Percentiles rank a stretch among this genome's conserved stretches.
These are phyloP conservation scores for Dasyprocta punctata DNA, from an alignment of 2,113 vertebrate genomes.

Conservation along the genomic window DNA sequence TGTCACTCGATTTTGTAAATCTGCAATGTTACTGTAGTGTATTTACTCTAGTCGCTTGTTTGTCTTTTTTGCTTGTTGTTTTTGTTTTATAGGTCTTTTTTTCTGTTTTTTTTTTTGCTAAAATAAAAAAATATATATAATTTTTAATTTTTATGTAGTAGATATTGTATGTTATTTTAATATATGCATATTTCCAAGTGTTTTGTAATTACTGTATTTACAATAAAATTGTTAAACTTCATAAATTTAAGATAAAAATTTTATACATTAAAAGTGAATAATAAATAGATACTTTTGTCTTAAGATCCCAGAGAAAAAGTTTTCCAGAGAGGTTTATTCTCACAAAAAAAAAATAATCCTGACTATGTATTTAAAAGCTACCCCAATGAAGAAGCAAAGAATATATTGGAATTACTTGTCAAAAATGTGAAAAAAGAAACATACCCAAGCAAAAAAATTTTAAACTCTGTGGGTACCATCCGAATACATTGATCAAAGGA, in stretches of 20 bases:
- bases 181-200: neutral
- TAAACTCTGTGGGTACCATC: neutral
- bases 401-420: neutral
- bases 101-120: too few species aligned
- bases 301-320: neutral
- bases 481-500: neutral
- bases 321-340: neutral
- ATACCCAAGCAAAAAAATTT: neutral
- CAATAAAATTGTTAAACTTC: neutral
- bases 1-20: too few species aligned
- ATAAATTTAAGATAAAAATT: neutral
- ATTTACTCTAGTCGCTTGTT: too few species aligned
- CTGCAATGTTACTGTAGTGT: too few species aligned
- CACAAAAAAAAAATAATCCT: neutral
- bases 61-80: too few species aligned
- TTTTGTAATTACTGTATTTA: neutral
- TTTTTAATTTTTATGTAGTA: neutral
- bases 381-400: neutral
- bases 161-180: neutral
- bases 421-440: neutral
- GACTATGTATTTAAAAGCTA: neutral
- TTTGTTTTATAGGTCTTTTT: too few species aligned
- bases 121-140: too few species aligned
- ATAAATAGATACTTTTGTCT: neutral
- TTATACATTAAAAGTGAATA: neutral